Evolutionary conservation across 2,888 invertebrate species (phyloP).

Genomic region (Tenthredo notha): DNA sequence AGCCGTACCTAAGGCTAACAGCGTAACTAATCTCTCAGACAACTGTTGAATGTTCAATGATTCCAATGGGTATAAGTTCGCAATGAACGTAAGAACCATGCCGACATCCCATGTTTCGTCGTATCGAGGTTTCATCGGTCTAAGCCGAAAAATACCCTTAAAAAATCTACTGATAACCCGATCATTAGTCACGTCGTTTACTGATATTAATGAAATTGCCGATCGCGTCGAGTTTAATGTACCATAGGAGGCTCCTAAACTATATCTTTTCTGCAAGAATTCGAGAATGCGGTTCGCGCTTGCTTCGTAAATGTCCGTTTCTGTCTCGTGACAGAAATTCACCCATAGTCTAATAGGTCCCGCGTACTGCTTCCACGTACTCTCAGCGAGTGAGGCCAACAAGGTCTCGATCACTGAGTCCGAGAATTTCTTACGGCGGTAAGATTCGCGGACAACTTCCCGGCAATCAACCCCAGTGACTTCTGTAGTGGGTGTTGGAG

Average conservation of each 20-base stretch:
- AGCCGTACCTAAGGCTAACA: slow-evolving; percentile 57
- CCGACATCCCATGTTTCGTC: slow-evolving; percentile 65
- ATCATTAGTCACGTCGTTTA: slow-evolving; percentile 57
- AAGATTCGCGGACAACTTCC: slow-evolving; percentile 61
- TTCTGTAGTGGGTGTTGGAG: slow-evolving; percentile 60
- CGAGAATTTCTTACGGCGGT: slow-evolving; percentile 52
- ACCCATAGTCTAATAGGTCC: slow-evolving; percentile 62
- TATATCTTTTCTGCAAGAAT: slow-evolving; percentile 53
- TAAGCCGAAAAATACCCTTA: slow-evolving; percentile 61
- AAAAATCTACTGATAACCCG: slow-evolving; percentile 61
- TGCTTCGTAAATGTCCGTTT: slow-evolving; percentile 40
- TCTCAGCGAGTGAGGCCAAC: slow-evolving; percentile 57
- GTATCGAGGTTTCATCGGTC: slow-evolving; percentile 61
- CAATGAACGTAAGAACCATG: slow-evolving; percentile 50
- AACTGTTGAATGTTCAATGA: slow-evolving; percentile 55
- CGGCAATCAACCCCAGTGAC: slow-evolving; percentile 66
- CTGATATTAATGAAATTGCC: slow-evolving; percentile 62
- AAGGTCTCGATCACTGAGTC: slow-evolving; percentile 51
- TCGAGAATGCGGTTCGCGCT: slow-evolving; percentile 52
- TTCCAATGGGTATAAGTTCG: slow-evolving; percentile 47
- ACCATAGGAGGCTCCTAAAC: slow-evolving; percentile 59
- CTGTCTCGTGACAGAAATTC: slow-evolving; percentile 58
- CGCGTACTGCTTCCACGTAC: slow-evolving; percentile 63
- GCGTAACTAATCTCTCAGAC: slow-evolving; percentile 62
- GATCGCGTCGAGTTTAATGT: slow-evolving; percentile 63